A percentile compares a stretch with the other conserved stretches of the same genome.
phyloP scores from a whole-genome alignment of 2,113 vertebrate genomes.

The Leucopternis melanops region DNA sequence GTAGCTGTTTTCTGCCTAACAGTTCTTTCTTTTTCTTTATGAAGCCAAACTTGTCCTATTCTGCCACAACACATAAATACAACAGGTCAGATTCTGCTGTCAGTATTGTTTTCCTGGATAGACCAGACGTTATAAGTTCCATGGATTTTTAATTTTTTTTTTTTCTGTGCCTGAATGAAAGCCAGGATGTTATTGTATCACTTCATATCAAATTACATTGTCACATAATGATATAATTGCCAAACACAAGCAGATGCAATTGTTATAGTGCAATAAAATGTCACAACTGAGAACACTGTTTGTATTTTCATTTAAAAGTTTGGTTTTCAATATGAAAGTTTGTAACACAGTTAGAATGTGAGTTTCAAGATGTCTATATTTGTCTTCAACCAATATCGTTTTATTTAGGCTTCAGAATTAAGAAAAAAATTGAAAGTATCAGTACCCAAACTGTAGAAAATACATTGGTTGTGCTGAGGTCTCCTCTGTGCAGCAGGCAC shows the following conservation, averaged over 20 bases:
- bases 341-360: not conserved
- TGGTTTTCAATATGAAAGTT: not conserved
- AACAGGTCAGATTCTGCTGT: not conserved
- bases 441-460: not conserved
- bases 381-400: not conserved
- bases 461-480: not conserved
- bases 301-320: constrained; percentile 19
- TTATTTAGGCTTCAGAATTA: not conserved
- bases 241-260: constrained; percentile 1
- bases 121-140: not conserved
- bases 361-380: not conserved
- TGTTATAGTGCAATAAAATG: constrained; percentile 36
- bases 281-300: not conserved
- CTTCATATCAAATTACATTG: constrained; percentile 8
- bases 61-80: not conserved
- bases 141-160: not conserved
- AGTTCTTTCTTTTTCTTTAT: not conserved
- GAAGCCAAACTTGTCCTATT: not conserved
- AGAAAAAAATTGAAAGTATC: not conserved
- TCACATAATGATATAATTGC: constrained; percentile 4
- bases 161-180: not conserved
- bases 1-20: not conserved
- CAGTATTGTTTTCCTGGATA: not conserved
- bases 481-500: not conserved
- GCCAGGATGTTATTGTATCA: not conserved